Base-by-base conservation (phyloP, 1,140 invertebrate genomes). In the Epicauta chinensis region DNA sequence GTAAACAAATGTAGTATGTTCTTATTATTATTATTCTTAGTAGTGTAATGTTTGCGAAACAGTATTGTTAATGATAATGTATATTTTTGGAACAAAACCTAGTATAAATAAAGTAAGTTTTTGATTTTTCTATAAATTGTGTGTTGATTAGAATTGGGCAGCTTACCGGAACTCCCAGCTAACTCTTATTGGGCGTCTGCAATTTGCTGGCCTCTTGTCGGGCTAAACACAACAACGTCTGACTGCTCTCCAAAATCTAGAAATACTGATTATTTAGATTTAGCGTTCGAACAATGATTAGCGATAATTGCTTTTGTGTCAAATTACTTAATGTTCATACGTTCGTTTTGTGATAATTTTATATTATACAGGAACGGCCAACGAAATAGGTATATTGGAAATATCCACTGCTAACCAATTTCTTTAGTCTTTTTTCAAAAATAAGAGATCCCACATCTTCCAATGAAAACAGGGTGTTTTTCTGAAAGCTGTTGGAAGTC, bases 181-280 rank as follows among this genome's bases (percentile, higher is more conserved):
- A 12, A 50, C 13, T 43, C 7, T 57, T 46, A 34, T 57, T 43
- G 17, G 30, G 37, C 35, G 39, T 46, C 16, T 29, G 32, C 36
- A 64, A 29, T 52, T 56, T 62, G 49, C 42, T 59, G 23, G 55
- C 47, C 55, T 64, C 53, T 40, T 60, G 60, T 53, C 62, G 62
- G 4, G 55, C 64, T 31, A 64, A 38, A 37, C 60, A 58, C 35
- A 65, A 41, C 10, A 65, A 47, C 5, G 59, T 54, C 41, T 64
- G 60, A 35, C 62, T 62, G 47, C 62, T 65, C 41, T 65, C 64
- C 45, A 65, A 55, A 50, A 65, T 65, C 64, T 65, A 23, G 35
- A 61, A 55, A 35, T 39, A 43, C 3, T 34, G 13, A 38, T 30
- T 40, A n/a, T 47, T 41, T n/a, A 35, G 12, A 40, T 4, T 32